Conservation (phyloP, 1,140 invertebrate genomes). For the Tribolium madens region DNA sequence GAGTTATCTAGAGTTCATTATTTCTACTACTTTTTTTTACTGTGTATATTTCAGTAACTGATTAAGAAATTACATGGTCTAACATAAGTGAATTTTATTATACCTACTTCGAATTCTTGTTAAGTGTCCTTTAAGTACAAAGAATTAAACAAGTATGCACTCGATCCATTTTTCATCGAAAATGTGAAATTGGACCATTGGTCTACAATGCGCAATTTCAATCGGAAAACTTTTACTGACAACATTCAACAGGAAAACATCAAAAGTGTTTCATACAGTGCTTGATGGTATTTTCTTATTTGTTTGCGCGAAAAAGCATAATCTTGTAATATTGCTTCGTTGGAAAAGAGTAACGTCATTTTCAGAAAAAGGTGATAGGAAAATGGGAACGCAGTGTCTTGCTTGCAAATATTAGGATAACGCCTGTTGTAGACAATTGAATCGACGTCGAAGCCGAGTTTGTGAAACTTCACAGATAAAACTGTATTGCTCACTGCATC, state of each 20-base stretch:
- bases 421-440: neutral
- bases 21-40: no score
- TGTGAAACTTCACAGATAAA: neutral
- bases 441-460: neutral
- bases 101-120: constrained; percentile 2
- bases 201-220: constrained; percentile 12
- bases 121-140: constrained; percentile 9
- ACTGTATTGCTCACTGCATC: no score
- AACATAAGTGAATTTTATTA: neutral
- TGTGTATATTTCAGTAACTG: constrained; percentile 21
- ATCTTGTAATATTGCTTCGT: constrained; percentile 21
- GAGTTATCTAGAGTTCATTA: no score
- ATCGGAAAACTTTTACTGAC: constrained; percentile 19
- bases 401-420: neutral
- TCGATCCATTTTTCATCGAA: neutral
- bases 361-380: neutral
- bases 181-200: neutral
- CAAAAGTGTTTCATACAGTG: neutral
- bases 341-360: neutral
- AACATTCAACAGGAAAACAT: constrained; percentile 6
- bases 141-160: neutral
- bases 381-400: neutral
- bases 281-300: neutral
- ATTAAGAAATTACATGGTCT: neutral
- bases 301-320: constrained; percentile 16